Base-by-base conservation (phyloP, 2,888 invertebrate genomes). In the Lithophane ornitopus region DNA sequence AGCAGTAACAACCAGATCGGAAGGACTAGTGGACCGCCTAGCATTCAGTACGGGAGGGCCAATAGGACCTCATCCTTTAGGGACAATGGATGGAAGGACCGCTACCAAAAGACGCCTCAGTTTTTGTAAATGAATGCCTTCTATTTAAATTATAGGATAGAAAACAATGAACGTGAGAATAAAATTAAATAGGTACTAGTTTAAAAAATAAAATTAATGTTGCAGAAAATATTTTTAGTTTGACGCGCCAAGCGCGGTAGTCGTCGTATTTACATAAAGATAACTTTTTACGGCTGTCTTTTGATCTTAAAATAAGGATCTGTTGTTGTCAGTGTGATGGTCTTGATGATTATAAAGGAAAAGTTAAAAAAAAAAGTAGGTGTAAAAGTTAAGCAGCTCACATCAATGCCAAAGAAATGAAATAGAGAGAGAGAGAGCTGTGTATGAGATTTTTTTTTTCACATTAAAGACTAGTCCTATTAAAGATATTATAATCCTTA, bases 1-100 rank as follows among this genome's bases (percentile, higher is more conserved):
- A 95, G 95, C 83, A 95, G 94, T 87, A 93, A 92, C 88, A 92
- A 92, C 78, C 94, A 92, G 74, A 83, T 91, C 0, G 89, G 87
- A 0, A 88, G 91, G 34, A 79, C 87, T 22, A 85, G 84, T 34
- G 87, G 85, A 19, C 85, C 89, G 0, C 90, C 91, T 0, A 90
- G 79, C 81, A 89, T 90, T 11, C 93, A 93, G 74, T 93, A 92
- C 74, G 93, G 92, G 1, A 91, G 90, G 56, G 89, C 91, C 0
- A 88, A 89, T 14, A 87, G 85, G 22, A 66, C 71, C 26, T 92
- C 93, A 0, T 78, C 94, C 0, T 76, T 92, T 7, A 87, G 89
- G n/a, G 94, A 94, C 34, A 89, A 89, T 34, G 90, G 91, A 0
- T 94, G 93, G 92, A 94, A 90, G 70, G 91, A 93, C 34, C 88